These are phyloP conservation scores for Okapia johnstoni DNA, from an alignment of 2,113 vertebrate species.

Conservation along the genomic window DNA sequence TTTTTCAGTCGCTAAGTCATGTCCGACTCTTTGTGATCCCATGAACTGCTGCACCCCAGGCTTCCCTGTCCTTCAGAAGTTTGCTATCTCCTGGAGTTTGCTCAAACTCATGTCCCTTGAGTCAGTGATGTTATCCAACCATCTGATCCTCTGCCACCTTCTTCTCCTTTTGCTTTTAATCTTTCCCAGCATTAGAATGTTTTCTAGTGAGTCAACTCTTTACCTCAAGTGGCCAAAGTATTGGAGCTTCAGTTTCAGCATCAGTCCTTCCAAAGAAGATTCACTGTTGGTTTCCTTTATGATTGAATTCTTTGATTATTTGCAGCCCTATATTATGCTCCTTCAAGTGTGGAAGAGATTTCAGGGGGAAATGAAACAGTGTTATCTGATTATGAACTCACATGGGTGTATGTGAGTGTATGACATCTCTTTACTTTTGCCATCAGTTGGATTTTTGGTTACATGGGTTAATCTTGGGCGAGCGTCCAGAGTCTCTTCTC, in stretches of 20 bases:
- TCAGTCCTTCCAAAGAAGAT: not conserved
- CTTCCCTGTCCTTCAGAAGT: not conserved
- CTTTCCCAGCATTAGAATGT: not conserved
- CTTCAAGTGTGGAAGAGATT: not conserved
- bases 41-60: not conserved
- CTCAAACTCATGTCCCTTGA: not conserved
- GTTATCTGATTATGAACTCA: not conserved
- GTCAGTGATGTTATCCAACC: not conserved
- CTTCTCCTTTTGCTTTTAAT: not conserved
- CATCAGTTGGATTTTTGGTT: not conserved
- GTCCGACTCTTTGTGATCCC: not conserved
- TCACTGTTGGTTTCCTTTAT: not conserved
- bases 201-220: not conserved
- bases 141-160: not conserved
- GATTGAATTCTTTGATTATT: not conserved
- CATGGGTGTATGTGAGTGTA: not conserved
- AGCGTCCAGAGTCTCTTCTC: not conserved
- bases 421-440: not conserved
- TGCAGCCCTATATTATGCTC: not conserved
- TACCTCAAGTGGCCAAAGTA: not conserved
- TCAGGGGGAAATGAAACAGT: not conserved
- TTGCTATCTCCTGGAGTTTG: not conserved
- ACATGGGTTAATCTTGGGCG: not conserved
- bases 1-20: not conserved
- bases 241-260: not conserved